Base-by-base conservation (phyloP, 2,797 vertebrate species). In the Sorex maritimensis region DNA sequence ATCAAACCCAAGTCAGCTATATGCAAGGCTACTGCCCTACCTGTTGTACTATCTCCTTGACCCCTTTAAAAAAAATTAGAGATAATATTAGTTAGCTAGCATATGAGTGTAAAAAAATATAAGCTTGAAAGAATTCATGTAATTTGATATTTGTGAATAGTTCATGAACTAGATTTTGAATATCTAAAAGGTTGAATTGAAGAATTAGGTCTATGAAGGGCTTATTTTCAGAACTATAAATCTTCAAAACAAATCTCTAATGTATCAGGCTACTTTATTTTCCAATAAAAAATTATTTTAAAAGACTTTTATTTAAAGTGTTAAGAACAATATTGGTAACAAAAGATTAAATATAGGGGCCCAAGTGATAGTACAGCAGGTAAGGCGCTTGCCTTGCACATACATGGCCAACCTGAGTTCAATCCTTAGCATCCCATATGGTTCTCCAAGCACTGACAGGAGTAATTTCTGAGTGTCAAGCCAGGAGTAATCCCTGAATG, bases 121-220 rank as follows among this genome's bases (percentile, higher is more conserved):
- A 28, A 5, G 67, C 15, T 58, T 84, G 4, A 83, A 85, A 85
- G 9, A 85, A 71, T 58, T 34, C 38, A 87, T 23, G 71, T 5
- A 91, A 74, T 4, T 81, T 74, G 91, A 94, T 81, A 92, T 77
- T 19, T 92, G 44, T 23, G 58, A 83, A 23, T 34, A 73, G 28
- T 81, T 81, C 46, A 94, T 87, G 9, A 94, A 74, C 55, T 74
- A 77, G 3, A 93, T 78, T 85, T 28, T 73, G 6, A 28, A n/a
- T 68, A 2, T 4, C 34, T 55, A 2, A 85, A 55, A 91, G 11
- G 30, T 55, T 87, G 26, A 68, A 46, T n/a, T 52, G 91, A 91
- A 86, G 10, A 26, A 79, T 63, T 52, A 77, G 23, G 15, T 71
- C 14, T 44, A 0, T 83, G 34, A 84, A 77, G 75, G 24, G 7